Evolutionary conservation across 2,113 vertebrate genomes (phyloP).

Genomic region (Equus quagga): DNA sequence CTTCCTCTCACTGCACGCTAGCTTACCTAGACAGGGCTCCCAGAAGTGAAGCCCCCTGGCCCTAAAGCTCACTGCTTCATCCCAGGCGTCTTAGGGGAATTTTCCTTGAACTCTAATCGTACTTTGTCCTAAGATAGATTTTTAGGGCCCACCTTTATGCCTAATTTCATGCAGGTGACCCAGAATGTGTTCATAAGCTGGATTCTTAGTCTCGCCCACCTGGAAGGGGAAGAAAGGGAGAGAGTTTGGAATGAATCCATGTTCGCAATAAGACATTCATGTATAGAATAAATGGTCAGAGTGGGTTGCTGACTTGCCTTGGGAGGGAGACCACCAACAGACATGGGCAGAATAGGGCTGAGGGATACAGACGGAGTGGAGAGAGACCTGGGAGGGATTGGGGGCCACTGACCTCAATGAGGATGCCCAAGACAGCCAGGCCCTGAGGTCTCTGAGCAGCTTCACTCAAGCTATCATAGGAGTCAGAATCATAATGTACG

Average conservation of each 20-base stretch:
- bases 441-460: constrained; percentile 89
- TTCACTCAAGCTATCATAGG: constrained; percentile 87
- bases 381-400: background rate
- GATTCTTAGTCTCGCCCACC: constrained; percentile 89
- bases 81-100: background rate
- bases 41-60: background rate
- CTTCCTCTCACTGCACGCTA: background rate
- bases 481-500: constrained; percentile 93
- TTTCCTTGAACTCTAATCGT: background rate
- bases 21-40: background rate
- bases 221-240: constrained; percentile 63
- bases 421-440: constrained; percentile 93
- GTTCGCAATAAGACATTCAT: background rate
- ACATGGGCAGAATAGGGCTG: background rate
- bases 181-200: constrained; percentile 91
- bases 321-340: background rate
- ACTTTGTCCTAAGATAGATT: background rate
- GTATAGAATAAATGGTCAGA: background rate
- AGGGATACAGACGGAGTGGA: background rate
- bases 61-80: background rate
- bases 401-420: constrained; percentile 89
- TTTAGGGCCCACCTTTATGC: constrained; percentile 88
- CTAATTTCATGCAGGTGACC: constrained; percentile 89
- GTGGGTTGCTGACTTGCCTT: background rate
- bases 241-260: background rate